Evolutionary conservation across 1,140 invertebrate species (phyloP).

Genomic region (Bombyx mori): DNA sequence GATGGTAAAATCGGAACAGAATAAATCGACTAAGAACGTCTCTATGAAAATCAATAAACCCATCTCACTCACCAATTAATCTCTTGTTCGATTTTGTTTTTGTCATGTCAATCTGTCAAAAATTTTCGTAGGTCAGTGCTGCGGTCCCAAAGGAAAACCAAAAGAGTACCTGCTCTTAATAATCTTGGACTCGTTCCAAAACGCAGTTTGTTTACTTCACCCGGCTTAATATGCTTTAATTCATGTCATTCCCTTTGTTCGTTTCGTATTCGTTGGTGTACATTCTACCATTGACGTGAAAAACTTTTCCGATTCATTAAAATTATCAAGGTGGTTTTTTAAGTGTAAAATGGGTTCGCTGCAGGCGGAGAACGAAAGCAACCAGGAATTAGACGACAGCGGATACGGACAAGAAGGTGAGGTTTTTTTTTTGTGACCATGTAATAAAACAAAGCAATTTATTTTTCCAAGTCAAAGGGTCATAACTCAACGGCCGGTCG

Average conservation of each 20-base stretch:
- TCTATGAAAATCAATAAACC: no score
- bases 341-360: conserved; percentile 34
- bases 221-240: conserved; percentile 20
- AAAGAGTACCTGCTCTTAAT: neutral
- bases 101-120: neutral
- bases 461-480: no score
- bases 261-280: conserved; percentile 11
- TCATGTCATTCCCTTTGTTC: conserved; percentile 36
- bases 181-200: conserved; percentile 42
- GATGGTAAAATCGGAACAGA: no score
- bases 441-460: no score
- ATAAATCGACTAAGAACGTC: no score
- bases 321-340: conserved; percentile 4
- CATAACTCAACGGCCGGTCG: no score
- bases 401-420: conserved; percentile 50
- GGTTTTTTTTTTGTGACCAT: conserved; percentile 1
- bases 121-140: neutral
- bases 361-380: conserved; percentile 23
- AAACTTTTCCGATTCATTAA: no score
- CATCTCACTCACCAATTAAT: neutral
- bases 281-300: neutral
- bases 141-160: neutral
- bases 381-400: conserved; percentile 41
- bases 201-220: conserved; percentile 18
- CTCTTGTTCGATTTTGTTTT: conserved; percentile 2